Evolutionary conservation across 2,888 invertebrate genomes (phyloP).

Genomic region (Drosophila pseudotakahashii): DNA sequence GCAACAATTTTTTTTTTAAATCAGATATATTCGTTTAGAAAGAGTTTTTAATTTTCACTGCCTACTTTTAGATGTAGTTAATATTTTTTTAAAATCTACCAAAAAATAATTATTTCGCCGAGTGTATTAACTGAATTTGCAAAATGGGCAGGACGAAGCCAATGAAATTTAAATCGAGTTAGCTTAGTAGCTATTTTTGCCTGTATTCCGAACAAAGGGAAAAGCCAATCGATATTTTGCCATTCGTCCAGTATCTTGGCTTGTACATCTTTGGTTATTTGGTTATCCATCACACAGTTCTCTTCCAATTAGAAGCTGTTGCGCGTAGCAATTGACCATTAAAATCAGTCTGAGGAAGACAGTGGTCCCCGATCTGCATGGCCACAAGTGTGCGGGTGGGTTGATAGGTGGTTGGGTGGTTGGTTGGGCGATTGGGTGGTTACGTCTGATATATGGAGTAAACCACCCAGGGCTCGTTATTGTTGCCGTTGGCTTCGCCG

Average conservation of each 20-base stretch:
- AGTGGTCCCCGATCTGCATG: conserved; percentile 31
- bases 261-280: conserved; percentile 39
- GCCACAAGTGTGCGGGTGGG: conserved; percentile 23
- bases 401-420: not conserved
- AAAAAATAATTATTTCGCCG: too few relatives aligned
- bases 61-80: too few relatives aligned
- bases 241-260: conserved; percentile 16
- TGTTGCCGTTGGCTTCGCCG: conserved; percentile 72
- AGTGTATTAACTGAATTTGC: conserved; percentile 15
- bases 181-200: conserved; percentile 9
- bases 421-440: not conserved
- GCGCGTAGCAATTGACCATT: conserved; percentile 70
- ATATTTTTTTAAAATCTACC: too few relatives aligned
- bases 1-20: too few relatives aligned
- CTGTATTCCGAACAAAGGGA: not conserved
- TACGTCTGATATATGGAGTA: conserved; percentile 10
- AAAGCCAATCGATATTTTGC: conserved; percentile 48
- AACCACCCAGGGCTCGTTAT: conserved; percentile 58
- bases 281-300: conserved; percentile 41
- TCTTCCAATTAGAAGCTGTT: conserved; percentile 74
- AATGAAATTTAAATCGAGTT: conserved; percentile 16
- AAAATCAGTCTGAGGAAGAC: conserved; percentile 67
- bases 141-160: not conserved
- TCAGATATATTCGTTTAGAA: too few relatives aligned
- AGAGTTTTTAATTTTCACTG: too few relatives aligned